phyloP scores from a whole-genome alignment of 2,888 invertebrate genomes.

The Amphiduros pacificus region DNA sequence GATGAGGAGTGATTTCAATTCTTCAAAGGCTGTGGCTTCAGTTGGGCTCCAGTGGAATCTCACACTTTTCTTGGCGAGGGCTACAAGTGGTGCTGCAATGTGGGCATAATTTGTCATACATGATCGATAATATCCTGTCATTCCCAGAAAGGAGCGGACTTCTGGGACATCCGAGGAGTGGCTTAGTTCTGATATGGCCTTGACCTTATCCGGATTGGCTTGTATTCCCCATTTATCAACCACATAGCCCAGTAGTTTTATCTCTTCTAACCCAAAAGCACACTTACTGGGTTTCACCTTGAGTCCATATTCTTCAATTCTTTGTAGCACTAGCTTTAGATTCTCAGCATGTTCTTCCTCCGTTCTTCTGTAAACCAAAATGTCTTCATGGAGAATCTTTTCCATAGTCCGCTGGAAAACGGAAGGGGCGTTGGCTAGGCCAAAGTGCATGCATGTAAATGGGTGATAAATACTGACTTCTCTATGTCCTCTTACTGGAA shows the following conservation, averaged over 20 bases:
- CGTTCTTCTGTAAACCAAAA: constrained; percentile 16
- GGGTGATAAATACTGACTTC: not conserved
- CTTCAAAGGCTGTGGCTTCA: not conserved
- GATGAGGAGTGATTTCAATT: not conserved
- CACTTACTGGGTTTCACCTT: constrained; percentile 25
- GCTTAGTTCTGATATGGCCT: constrained; percentile 1
- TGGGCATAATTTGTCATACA: constrained; percentile 8
- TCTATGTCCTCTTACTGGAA: constrained; percentile 24
- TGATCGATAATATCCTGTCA: constrained; percentile 16
- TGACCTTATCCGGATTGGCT: constrained; percentile 24
- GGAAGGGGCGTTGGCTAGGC: constrained; percentile 13
- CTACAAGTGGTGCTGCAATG: constrained; percentile 4
- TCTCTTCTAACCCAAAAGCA: constrained; percentile 10
- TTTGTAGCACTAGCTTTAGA: constrained; percentile 15
- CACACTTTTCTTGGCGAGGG: constrained; percentile 4
- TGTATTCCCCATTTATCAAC: constrained; percentile 22
- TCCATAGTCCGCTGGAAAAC: constrained; percentile 23
- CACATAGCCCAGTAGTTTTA: constrained; percentile 28
- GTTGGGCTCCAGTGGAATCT: constrained; percentile 2
- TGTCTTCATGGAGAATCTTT: constrained; percentile 14
- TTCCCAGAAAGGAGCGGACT: constrained; percentile 18
- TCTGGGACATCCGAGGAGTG: not conserved
- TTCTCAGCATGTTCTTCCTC: constrained; percentile 15
- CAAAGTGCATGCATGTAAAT: constrained; percentile 22
- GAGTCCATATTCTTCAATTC: constrained; percentile 15